These are phyloP conservation scores for Alauda arvensis DNA, from an alignment of 2,797 vertebrate species.

Conservation along the genomic window DNA sequence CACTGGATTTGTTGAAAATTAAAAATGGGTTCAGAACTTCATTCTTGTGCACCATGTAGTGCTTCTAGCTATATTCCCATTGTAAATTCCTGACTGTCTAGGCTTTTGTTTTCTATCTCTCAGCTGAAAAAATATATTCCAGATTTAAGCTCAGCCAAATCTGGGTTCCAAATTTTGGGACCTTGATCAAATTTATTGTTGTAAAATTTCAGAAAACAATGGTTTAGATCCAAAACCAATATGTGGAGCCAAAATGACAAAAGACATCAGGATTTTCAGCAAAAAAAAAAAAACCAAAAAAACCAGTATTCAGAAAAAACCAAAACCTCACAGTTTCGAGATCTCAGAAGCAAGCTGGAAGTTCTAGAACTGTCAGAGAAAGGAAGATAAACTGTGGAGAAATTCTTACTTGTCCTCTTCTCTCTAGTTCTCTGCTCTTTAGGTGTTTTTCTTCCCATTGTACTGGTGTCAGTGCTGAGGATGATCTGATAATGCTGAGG, in stretches of 20 bases:
- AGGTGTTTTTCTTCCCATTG: not conserved
- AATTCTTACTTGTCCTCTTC: not conserved
- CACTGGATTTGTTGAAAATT: not conserved
- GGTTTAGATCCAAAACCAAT: not conserved
- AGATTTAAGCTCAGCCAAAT: not conserved
- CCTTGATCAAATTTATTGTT: not conserved
- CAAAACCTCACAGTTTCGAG: accelerated
- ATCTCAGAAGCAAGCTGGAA: not conserved
- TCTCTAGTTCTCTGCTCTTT: not conserved
- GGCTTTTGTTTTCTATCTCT: conserved; percentile 4
- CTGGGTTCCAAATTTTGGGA: not conserved
- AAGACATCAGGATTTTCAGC: not conserved
- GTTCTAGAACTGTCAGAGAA: not conserved
- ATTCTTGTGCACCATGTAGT: not conserved
- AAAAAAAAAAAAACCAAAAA: not conserved
- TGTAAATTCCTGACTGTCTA: not conserved
- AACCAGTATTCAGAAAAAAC: not conserved
- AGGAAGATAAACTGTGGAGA: not conserved
- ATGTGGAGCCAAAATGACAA: not conserved
- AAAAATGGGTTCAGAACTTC: not conserved
- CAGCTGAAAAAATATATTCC: conserved; percentile 8
- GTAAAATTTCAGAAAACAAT: conserved; percentile 11
- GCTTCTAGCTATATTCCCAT: not conserved
- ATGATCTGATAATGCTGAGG: not conserved
- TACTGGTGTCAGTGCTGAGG: not conserved